phyloP scores from a whole-genome alignment of 1,140 invertebrate species.

The Hylaeus anthracinus region DNA sequence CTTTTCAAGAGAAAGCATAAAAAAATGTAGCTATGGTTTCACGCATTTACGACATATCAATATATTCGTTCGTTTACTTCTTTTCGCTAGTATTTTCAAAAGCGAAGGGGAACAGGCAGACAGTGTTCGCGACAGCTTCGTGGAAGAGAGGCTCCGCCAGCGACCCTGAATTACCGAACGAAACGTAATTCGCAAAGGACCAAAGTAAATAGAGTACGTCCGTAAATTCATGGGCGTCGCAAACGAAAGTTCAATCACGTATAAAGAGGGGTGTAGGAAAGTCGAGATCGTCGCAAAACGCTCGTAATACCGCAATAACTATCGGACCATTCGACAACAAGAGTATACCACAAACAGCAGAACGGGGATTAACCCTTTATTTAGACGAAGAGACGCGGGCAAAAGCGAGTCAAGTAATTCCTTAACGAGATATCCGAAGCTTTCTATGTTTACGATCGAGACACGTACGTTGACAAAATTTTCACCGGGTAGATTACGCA shows the following conservation, averaged over 20 bases:
- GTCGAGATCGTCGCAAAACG: neutral
- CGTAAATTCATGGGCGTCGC: neutral
- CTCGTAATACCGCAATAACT: constrained; percentile 50
- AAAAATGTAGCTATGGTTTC: too few relatives aligned
- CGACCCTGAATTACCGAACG: neutral
- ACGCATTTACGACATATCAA: too few relatives aligned
- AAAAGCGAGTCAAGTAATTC: neutral
- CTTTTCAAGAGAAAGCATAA: too few relatives aligned
- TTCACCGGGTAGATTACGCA: too few relatives aligned
- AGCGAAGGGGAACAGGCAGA: neutral
- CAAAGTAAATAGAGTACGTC: constrained; percentile 26
- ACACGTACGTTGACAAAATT: neutral
- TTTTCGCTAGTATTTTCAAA: too few relatives aligned
- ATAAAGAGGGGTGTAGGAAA: neutral
- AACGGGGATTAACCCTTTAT: neutral
- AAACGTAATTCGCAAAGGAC: constrained; percentile 21
- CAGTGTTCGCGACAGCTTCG: neutral
- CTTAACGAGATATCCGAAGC: neutral
- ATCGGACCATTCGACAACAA: constrained; percentile 29
- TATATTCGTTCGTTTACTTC: too few relatives aligned
- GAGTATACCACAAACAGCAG: constrained; percentile 6
- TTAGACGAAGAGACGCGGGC: neutral
- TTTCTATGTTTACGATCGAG: neutral
- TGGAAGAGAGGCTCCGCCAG: neutral
- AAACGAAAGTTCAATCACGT: neutral